Conservation (phyloP, 2,888 invertebrate species). For the Protonemura montana region DNA sequence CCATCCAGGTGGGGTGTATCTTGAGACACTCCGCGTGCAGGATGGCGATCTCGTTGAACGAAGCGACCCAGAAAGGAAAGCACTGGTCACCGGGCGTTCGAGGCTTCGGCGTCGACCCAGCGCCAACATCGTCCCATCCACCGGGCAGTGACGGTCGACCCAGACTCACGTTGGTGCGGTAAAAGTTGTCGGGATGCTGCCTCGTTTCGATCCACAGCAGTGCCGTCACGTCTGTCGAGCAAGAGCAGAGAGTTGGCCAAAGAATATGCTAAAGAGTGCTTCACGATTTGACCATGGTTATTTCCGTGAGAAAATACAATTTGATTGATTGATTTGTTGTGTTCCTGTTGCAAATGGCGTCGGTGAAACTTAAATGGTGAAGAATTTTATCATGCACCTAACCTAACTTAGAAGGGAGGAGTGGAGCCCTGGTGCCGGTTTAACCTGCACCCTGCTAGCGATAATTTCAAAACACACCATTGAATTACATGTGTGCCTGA, state of each 20-base stretch:
- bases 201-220: slow-evolving; percentile 54
- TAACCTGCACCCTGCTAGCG: no score
- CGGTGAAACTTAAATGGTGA: no score
- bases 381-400: no score
- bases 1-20: slow-evolving; percentile 88
- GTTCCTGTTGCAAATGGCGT: no score
- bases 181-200: slow-evolving; percentile 56
- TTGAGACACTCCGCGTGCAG: slow-evolving; percentile 75
- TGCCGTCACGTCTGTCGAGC: slow-evolving; percentile 52
- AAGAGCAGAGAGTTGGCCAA: background rate
- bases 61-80: slow-evolving; percentile 75
- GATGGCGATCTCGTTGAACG: slow-evolving; percentile 68
- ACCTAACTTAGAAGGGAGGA: no score
- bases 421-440: no score
- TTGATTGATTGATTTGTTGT: no score
- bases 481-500: no score
- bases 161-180: slow-evolving; percentile 58
- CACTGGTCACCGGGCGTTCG: slow-evolving; percentile 63
- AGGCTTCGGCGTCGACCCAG: slow-evolving; percentile 15
- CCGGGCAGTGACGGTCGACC: slow-evolving; percentile 57
- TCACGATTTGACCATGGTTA: no score
- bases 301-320: no score
- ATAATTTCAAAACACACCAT: no score
- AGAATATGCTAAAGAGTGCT: no score
- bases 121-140: slow-evolving; percentile 52